phyloP scores from a whole-genome alignment of 2,113 vertebrate species.

The Salvator merianae region DNA sequence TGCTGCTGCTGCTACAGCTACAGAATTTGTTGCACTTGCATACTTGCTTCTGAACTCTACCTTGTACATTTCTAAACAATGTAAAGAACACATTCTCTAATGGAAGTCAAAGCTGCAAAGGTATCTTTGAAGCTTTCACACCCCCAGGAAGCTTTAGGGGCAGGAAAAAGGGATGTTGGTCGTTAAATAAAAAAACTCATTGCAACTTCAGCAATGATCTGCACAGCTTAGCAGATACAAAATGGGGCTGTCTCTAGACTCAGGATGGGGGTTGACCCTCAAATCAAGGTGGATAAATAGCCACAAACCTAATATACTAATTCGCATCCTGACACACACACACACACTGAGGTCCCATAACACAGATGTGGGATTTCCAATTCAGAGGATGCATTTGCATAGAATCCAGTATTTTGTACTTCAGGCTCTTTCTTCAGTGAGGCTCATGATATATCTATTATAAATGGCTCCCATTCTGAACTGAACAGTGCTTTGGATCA shows the following conservation, averaged over 20 bases:
- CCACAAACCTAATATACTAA: too few relatives aligned
- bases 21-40: background rate
- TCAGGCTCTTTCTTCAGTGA: fast-evolving
- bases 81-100: background rate
- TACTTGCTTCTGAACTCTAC: background rate
- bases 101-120: background rate
- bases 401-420: background rate
- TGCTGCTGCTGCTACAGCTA: background rate
- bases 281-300: too few relatives aligned
- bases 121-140: background rate
- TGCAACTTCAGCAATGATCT: background rate
- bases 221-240: background rate
- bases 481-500: too few relatives aligned
- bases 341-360: too few relatives aligned
- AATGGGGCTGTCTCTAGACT: background rate
- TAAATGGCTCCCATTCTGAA: background rate
- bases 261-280: background rate
- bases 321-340: too few relatives aligned
- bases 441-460: background rate
- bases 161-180: background rate
- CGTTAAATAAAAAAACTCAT: conserved; percentile 26
- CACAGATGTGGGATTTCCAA: too few relatives aligned
- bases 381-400: background rate
- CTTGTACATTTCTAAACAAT: background rate
- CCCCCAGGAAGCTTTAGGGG: background rate